These are phyloP conservation scores for Macropus fuliginosus DNA, from an alignment of 2,797 vertebrate genomes.

Conservation along the genomic window DNA sequence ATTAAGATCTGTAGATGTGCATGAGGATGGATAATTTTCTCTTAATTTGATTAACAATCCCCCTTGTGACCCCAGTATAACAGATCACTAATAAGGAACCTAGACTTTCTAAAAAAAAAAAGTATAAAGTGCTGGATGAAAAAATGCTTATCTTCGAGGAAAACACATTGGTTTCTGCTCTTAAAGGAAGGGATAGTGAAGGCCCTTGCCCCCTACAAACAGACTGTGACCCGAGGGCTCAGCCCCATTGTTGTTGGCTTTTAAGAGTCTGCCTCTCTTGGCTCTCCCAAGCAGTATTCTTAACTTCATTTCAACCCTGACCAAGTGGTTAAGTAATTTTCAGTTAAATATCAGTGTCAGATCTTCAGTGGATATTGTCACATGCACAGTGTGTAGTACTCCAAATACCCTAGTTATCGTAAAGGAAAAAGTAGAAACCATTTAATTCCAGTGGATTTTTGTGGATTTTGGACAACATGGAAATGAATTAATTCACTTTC, in stretches of 20 bases:
- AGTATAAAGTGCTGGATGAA: neutral
- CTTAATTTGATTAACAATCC: neutral
- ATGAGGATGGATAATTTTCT: neutral
- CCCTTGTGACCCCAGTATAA: neutral
- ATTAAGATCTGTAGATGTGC: neutral
- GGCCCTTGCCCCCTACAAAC: neutral
- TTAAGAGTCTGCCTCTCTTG: neutral
- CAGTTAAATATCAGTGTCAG: rapidly evolving
- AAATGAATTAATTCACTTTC: neutral
- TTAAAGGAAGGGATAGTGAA: neutral
- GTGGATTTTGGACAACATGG: neutral
- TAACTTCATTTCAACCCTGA: neutral
- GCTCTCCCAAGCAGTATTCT: neutral
- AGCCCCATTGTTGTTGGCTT: neutral
- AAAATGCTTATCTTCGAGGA: neutral
- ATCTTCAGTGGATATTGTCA: neutral
- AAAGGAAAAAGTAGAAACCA: slow-evolving; percentile 4
- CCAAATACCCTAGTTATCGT: neutral
- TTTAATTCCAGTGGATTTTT: neutral
- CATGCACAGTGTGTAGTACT: neutral
- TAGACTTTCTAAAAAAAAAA: slow-evolving; percentile 1
- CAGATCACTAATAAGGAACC: neutral
- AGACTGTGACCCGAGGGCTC: neutral
- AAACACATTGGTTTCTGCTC: slow-evolving; percentile 17
- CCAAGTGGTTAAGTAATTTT: neutral